A percentile compares a stretch with the other conserved stretches of the same genome.
Evolutionary conservation across 2,888 invertebrate genomes (phyloP).

Genomic region (Microctonus aethiopoides): DNA sequence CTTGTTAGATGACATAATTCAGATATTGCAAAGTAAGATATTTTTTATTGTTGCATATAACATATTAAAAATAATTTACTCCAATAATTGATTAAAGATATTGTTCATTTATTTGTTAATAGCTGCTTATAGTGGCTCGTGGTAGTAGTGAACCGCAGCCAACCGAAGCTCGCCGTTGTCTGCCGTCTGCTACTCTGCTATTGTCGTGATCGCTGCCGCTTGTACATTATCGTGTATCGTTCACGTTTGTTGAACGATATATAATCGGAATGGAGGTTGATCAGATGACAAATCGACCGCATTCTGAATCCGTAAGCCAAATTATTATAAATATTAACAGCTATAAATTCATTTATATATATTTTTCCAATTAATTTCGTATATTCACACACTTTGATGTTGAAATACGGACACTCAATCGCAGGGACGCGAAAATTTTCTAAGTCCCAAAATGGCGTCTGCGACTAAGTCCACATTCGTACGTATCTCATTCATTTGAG

Average conservation of each 20-base stretch:
- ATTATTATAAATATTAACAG: conserved; percentile 27
- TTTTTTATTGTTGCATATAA: neutral
- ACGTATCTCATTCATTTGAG: neutral
- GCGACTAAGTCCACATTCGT: conserved; percentile 73
- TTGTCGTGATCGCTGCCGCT: neutral
- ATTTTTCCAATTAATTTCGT: conserved; percentile 39
- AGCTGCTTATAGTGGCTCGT: neutral
- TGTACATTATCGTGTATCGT: neutral
- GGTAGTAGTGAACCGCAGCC: neutral
- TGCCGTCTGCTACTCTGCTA: conserved; percentile 4
- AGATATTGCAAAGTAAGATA: neutral
- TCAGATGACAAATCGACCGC: conserved; percentile 52
- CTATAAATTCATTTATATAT: conserved; percentile 41
- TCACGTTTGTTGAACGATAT: neutral
- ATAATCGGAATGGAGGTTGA: conserved; percentile 62
- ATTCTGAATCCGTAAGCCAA: conserved; percentile 58
- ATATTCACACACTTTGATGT: conserved; percentile 67
- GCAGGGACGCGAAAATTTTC: conserved; percentile 73
- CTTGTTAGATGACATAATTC: neutral
- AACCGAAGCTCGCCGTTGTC: neutral
- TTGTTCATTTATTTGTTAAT: neutral
- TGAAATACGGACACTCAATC: conserved; percentile 66
- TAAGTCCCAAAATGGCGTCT: conserved; percentile 92
- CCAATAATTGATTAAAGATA: neutral
- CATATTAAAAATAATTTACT: neutral